These are phyloP conservation scores for Falco concolor DNA, from an alignment of 2,797 vertebrate genomes.

Conservation along the genomic window DNA sequence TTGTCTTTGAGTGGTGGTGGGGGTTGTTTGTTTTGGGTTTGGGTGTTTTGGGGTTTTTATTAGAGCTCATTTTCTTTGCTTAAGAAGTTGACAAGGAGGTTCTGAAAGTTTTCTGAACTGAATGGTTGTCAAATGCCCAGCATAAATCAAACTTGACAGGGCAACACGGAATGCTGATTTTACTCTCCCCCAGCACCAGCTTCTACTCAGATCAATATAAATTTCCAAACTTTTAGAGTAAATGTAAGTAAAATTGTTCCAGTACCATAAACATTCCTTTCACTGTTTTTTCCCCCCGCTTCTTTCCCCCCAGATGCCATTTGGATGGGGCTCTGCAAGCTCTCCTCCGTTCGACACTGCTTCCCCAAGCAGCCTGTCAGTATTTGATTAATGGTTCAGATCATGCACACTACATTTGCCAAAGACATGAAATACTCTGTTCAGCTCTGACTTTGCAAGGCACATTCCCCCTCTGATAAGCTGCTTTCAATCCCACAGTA, in stretches of 20 bases:
- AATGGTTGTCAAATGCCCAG: slow-evolving; percentile 27
- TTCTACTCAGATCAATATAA: slow-evolving; percentile 32
- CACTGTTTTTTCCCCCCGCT: background rate
- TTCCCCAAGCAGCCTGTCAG: slow-evolving; percentile 27
- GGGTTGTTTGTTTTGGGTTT: too few relatives aligned
- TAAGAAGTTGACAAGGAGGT: background rate
- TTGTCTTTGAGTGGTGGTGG: background rate
- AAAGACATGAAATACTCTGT: slow-evolving; percentile 7
- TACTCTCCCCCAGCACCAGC: background rate
- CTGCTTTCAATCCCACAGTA: background rate
- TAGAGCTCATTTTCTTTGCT: background rate
- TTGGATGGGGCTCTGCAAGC: slow-evolving; percentile 10
- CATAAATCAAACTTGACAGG: slow-evolving; percentile 52
- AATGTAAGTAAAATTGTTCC: slow-evolving; percentile 17
- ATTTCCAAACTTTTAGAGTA: background rate
- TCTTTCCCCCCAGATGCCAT: background rate
- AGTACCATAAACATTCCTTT: slow-evolving; percentile 41
- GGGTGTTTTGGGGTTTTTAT: background rate
- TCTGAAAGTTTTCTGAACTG: slow-evolving; percentile 17
- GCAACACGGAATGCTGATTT: background rate
- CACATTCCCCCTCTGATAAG: background rate
- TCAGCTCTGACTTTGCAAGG: slow-evolving; percentile 2
- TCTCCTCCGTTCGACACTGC: slow-evolving; percentile 23
- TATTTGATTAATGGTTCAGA: slow-evolving; percentile 37
- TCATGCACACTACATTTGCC: slow-evolving; percentile 49